Evolutionary conservation across 2,113 vertebrate species (phyloP), one percentile per base, ranked within the genome.

Genomic region (Antigone vipio): DNA sequence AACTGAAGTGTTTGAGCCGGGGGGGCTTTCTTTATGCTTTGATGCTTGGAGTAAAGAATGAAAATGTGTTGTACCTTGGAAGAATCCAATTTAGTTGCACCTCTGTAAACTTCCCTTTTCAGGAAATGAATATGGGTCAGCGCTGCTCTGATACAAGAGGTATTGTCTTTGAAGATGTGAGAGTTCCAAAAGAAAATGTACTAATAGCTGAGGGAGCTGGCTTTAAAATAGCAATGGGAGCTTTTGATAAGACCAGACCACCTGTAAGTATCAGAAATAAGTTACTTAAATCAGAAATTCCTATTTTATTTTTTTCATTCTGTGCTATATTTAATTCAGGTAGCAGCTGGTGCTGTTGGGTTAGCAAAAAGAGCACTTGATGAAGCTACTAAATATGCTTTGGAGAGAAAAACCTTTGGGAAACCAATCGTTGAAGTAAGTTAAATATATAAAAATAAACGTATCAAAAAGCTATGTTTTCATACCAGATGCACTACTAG

Each of bases 81-180:
- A 45, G 26, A 73, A 40, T 56, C 40, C 40, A 53, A 17, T 42
- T 14, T 35, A 55, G 38, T 56, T 76, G 34, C 14, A 60, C 34
- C 9, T 72, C 40, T 45, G 14, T 50, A 27, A 7, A 75, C 60
- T 44, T 85, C 84, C 23, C 32, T 73, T 85, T 49, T 85, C 86
- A 99, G 99, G 99, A 99, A 95, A 63, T 99, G 94, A 99, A 99
- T 93, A 99, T 99, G 99, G 99, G 99, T 26, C 99, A 99, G 97
- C 98, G 98, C 56, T 99, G 99, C 97, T 99, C 99, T 0, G 99
- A 99, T 85, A 99, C 99, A 9, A 98, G 99, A 63, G 99, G 99
- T 75, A 99, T 99, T 76, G 97, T 98, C 15, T 99, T 99, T 89
- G 99, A 99, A 88, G 99, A 99, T 30, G 99, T 99, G 27, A 97